Conservation (phyloP, 2,113 vertebrate species). For the Scophthalmus maximus region DNA sequence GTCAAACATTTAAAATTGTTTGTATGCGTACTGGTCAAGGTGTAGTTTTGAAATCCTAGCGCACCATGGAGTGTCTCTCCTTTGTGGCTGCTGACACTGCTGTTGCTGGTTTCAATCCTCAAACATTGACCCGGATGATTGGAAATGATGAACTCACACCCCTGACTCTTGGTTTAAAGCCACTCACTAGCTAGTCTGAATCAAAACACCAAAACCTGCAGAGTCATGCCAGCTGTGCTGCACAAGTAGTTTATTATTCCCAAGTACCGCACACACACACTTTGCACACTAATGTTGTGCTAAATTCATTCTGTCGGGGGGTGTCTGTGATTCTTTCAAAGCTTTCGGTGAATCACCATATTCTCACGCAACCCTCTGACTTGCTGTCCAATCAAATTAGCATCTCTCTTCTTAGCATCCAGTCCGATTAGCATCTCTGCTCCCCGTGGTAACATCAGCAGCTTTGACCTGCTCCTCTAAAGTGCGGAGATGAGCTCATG, state of each 20-base stretch:
- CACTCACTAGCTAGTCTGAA: not conserved
- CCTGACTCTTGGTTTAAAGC: slow-evolving; percentile 4
- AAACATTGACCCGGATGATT: not conserved
- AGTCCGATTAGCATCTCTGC: slow-evolving; percentile 60
- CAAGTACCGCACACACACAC: slow-evolving; percentile 4
- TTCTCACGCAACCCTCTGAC: slow-evolving; percentile 56
- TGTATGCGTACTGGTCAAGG: too few relatives aligned
- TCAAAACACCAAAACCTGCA: not conserved
- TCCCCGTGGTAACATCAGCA: slow-evolving; percentile 60
- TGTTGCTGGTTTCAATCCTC: not conserved
- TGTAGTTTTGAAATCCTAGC: too few relatives aligned
- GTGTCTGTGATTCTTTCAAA: slow-evolving; percentile 43
- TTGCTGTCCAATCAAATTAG: slow-evolving; percentile 67
- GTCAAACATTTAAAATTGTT: too few relatives aligned
- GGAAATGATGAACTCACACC: not conserved
- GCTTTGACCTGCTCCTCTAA: slow-evolving; percentile 62
- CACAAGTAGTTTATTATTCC: slow-evolving; percentile 18
- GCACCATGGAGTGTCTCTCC: too few relatives aligned
- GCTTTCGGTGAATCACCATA: slow-evolving; percentile 52
- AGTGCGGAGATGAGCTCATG: slow-evolving; percentile 33
- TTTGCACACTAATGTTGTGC: slow-evolving; percentile 20
- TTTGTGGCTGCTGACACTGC: too few relatives aligned
- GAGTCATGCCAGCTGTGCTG: slow-evolving; percentile 28
- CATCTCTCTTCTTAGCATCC: slow-evolving; percentile 53
- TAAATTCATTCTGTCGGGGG: slow-evolving; percentile 36